Evolutionary conservation across 2,797 vertebrate genomes (phyloP), one percentile per base, ranked within the genome.

Genomic region (Taenioides sp.): DNA sequence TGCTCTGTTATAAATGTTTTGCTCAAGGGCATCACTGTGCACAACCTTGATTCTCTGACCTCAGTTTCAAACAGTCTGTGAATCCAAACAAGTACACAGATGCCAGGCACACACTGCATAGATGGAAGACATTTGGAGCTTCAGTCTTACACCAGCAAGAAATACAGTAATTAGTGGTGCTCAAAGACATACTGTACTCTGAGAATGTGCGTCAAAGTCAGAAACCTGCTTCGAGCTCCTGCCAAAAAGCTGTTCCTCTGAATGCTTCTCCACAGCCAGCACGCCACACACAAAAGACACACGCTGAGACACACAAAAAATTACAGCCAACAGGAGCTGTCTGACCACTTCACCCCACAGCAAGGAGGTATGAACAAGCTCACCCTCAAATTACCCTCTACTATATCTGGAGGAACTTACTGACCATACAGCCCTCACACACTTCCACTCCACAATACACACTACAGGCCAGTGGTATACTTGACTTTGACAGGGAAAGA

Each of bases 331-430:
- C 87, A 72, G 80, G 84, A 88, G 87, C 80, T 58, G 84, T 82
- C 87, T 88, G 87, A 91, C 88, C 85, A 20, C 87, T 84, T 88
- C 87, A 88, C 81, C 74, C 88, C 75, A 78, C 83, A 84, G 82
- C 82, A 77, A 81, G 77, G 87, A 91, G 90, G 87, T 90, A 90
- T 82, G 86, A 86, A 90, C 82, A 90, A 82, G 87, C 87, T 89
- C 88, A 87, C 90, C 88, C 91, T 92, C 87, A 91, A 92, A 90
- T 92, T 89, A 91, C 87, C 83, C 84, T 89, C 70, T 69, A 74
- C 84, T 88, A 74, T 67, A 84, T 82, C 76, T 86, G 84, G 80
- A 12, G 67, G 87, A 85, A 88, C 89, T 80, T 65, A 65, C 84
- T 84, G 82, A 89, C 84, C 85, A 72, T 69, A 4, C 68, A 71